Conservation (phyloP, 2,113 vertebrate genomes). For the Aptenodytes patagonicus region DNA sequence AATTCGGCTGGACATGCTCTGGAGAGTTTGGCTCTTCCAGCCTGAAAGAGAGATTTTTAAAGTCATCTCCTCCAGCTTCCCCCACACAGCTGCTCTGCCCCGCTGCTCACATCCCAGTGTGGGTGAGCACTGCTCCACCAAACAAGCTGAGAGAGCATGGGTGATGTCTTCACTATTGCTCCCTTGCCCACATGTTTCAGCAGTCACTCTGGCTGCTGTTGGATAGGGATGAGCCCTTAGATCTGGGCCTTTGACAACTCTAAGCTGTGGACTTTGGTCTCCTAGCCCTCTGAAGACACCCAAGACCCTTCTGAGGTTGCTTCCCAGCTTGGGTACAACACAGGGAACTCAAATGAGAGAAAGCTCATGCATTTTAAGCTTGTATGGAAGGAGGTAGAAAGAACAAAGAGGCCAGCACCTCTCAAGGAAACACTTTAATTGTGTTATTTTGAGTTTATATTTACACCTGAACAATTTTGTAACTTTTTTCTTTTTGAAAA, state of each 20-base stretch:
- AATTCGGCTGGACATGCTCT: neutral
- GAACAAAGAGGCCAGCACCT: neutral
- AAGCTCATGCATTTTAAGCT: neutral
- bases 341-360: neutral
- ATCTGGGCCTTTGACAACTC: neutral
- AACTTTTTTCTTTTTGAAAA: neutral
- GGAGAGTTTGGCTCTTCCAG: neutral
- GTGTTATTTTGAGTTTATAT: neutral
- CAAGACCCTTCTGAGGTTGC: neutral
- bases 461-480: neutral
- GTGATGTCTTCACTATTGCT: neutral
- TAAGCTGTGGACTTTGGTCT: neutral
- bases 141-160: neutral
- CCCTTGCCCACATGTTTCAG: neutral
- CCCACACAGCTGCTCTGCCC: neutral
- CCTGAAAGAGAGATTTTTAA: neutral
- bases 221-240: neutral
- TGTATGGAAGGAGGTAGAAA: neutral
- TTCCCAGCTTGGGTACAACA: neutral
- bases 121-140: neutral
- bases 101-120: accelerated
- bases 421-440: neutral
- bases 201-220: neutral
- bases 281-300: neutral
- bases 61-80: neutral